Evolutionary conservation across 2,888 invertebrate genomes (phyloP).

Genomic region (Philereme vetulata): DNA sequence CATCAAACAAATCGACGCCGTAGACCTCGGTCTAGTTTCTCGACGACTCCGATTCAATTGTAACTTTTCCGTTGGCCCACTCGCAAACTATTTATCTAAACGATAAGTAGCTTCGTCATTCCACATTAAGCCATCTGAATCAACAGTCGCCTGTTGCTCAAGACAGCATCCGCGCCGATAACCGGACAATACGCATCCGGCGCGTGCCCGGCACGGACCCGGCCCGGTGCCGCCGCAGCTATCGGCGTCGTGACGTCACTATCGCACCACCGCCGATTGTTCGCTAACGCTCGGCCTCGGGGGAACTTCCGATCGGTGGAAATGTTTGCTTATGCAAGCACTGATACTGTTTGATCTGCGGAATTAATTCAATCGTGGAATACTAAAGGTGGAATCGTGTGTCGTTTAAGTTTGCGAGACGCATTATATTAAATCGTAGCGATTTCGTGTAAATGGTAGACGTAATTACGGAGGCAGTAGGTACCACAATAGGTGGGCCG

Average conservation of each 20-base stretch:
- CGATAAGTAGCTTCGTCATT: slow-evolving; percentile 4
- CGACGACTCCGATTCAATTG: too few relatives aligned
- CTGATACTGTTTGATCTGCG: slow-evolving; percentile 15
- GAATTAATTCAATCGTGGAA: slow-evolving; percentile 3
- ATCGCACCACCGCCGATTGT: slow-evolving; percentile 6
- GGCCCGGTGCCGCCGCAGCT: slow-evolving; percentile 6
- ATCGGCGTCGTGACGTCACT: slow-evolving; percentile 4
- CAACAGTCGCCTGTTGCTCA: slow-evolving; percentile 34
- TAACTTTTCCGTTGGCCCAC: background rate
- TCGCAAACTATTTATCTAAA: background rate
- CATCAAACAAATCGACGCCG: too few relatives aligned
- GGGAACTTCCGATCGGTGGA: slow-evolving; percentile 8
- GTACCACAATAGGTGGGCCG: slow-evolving; percentile 21
- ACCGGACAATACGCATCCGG: slow-evolving; percentile 34
- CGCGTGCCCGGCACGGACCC: slow-evolving; percentile 8
- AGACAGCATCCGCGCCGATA: slow-evolving; percentile 32
- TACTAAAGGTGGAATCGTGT: background rate
- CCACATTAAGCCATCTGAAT: slow-evolving; percentile 10
- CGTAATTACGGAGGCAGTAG: slow-evolving; percentile 28
- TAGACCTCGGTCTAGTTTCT: too few relatives aligned
- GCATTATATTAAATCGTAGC: slow-evolving; percentile 5
- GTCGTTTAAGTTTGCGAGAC: background rate
- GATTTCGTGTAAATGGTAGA: slow-evolving; percentile 12
- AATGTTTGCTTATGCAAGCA: slow-evolving; percentile 23
- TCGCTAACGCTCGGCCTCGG: background rate